Conservation (phyloP, 2,797 vertebrate genomes). For the Fringilla coelebs region DNA sequence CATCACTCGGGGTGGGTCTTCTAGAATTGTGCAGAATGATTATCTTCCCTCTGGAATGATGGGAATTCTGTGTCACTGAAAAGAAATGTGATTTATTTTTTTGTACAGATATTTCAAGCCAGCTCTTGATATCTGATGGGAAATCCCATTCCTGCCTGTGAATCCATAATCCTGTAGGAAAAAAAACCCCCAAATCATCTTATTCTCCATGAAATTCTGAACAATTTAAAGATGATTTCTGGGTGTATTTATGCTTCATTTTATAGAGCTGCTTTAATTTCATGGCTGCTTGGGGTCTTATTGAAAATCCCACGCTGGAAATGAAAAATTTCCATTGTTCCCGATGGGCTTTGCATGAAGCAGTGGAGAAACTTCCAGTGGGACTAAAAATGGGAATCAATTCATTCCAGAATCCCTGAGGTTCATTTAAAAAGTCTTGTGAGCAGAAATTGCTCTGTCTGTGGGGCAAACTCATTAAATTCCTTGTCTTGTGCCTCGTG, state of each 20-base stretch:
- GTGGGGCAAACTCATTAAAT: background rate
- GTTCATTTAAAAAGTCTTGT: background rate
- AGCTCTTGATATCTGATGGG: background rate
- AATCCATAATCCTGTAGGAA: background rate
- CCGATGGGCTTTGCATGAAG: background rate
- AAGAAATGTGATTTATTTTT: background rate
- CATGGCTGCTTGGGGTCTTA: background rate
- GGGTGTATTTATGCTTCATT: background rate
- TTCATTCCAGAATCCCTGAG: background rate
- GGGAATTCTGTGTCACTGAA: background rate
- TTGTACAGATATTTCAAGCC: background rate
- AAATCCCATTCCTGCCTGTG: background rate
- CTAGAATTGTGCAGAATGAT: background rate
- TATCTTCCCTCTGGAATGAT: background rate
- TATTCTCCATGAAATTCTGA: background rate
- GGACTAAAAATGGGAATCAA: constrained; percentile 15
- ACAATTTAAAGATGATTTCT: background rate
- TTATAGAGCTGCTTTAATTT: background rate
- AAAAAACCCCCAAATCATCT: background rate
- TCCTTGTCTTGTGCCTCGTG: background rate
- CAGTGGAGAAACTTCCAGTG: background rate
- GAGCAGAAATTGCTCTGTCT: background rate
- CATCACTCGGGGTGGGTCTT: background rate
- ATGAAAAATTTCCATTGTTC: constrained; percentile 13
- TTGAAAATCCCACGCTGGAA: background rate